Evolutionary conservation across 2,888 invertebrate species (phyloP), one percentile per base, ranked within the genome.

Genomic region (Seladonia tumulorum): DNA sequence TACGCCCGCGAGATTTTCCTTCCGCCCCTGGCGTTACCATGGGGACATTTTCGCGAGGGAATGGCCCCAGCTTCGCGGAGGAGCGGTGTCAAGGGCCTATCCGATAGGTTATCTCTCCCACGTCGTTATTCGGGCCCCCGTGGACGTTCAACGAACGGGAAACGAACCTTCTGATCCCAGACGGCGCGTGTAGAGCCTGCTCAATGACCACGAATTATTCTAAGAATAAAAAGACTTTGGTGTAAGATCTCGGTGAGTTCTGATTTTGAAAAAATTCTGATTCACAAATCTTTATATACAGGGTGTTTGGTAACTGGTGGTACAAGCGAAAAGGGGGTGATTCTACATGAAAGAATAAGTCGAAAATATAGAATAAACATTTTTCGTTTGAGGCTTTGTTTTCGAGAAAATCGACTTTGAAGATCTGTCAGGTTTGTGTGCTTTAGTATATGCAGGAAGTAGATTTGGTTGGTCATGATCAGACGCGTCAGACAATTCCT

Each of bases 1-100:
- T 16, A 25, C 49, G 74, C 29, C 57, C 71, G 63, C 76, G 45
- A 47, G 79, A 66, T 76, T 73, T 57, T 71, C 75, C 70, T 66
- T 73, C 79, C 53, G 72, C 63, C 14, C 14, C 47, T 29, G 73
- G 42, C 74, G 88, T 88, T 87, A 83, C 83, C 87, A 79, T 82
- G 76, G 81, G 82, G 79, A 88, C 87, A 84, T 81, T 82, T 79
- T 81, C 87, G 42, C 49, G 66, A 35, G 81, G 82, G 84, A 79
- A 82, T 60, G 79, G 66, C 75, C 82, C 53, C 45, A 73, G 49
- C 22, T 29, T 45, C 47, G 63, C n/a, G 29, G 22, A 60, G 39
- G 35, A 66, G 63, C n/a, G n/a, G 22, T 47, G 47, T 42, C 49
- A 60, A 72, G 71, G 35, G 68, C 53, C 82, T 68, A 75, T 39